These are phyloP conservation scores for Lomographa bimaculata DNA, from an alignment of 2,888 invertebrate species.

Conservation along the genomic window DNA sequence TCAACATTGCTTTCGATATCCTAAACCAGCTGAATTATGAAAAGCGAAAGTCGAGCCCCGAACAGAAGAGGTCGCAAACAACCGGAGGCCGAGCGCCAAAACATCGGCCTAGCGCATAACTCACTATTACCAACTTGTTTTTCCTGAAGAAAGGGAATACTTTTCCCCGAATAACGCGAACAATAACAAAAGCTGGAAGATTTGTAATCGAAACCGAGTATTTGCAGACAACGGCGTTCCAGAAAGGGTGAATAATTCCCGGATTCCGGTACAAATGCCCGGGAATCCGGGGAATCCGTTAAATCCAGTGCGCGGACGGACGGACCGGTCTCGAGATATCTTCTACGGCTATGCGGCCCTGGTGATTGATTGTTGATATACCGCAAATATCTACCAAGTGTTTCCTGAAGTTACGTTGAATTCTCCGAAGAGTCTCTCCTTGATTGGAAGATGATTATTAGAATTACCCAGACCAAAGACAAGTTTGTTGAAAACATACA, in stretches of 20 bases:
- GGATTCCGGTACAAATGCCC: constrained; percentile 54
- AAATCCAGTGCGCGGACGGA: constrained; percentile 64
- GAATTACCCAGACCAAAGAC: too few species aligned
- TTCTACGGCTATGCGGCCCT: constrained; percentile 30
- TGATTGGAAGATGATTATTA: neutral
- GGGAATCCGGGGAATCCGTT: constrained; percentile 51
- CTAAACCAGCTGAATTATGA: constrained; percentile 22
- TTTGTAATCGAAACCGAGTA: constrained; percentile 49
- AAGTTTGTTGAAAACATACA: too few species aligned
- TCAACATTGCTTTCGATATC: constrained; percentile 20
- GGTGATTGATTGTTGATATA: constrained; percentile 46
- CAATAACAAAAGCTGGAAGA: constrained; percentile 40
- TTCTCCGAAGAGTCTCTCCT: neutral
- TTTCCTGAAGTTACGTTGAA: constrained; percentile 7
- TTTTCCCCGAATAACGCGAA: constrained; percentile 22
- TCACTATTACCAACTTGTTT: constrained; percentile 69
- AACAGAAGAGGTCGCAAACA: constrained; percentile 13
- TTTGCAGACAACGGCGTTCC: constrained; percentile 41
- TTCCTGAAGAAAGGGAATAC: constrained; percentile 37
- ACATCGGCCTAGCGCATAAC: constrained; percentile 43
- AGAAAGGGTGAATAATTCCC: constrained; percentile 74
- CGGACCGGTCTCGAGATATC: constrained; percentile 54
- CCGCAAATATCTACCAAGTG: constrained; percentile 9
- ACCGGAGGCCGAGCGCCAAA: constrained; percentile 22
- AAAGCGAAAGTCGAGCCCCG: constrained; percentile 18